These are phyloP conservation scores for Reticulitermes lucifugus DNA, from an alignment of 2,888 invertebrate species.

Conservation along the genomic window DNA sequence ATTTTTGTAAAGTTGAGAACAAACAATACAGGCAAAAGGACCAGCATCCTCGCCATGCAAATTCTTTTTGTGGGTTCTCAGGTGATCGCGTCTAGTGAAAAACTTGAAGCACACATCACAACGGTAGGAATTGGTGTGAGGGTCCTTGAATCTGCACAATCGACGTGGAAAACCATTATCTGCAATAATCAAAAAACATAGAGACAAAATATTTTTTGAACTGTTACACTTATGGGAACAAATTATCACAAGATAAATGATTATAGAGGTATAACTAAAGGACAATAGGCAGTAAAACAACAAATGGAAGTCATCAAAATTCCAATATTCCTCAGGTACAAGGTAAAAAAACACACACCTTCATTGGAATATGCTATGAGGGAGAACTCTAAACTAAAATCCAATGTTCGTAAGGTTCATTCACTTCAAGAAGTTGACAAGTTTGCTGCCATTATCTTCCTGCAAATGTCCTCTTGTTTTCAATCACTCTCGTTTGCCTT, in stretches of 20 bases:
- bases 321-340: not conserved
- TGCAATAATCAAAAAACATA: not conserved
- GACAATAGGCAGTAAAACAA: not conserved
- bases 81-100: conserved; percentile 60
- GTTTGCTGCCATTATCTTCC: no score
- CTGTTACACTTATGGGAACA: not conserved
- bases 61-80: conserved; percentile 65
- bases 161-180: not conserved
- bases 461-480: no score
- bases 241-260: not conserved
- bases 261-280: not conserved
- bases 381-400: not conserved
- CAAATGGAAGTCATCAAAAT: not conserved
- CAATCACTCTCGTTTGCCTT: no score
- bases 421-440: no score
- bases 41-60: conserved; percentile 65
- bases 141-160: not conserved
- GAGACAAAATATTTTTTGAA: not conserved
- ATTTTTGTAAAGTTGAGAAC: conserved; percentile 65
- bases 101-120: conserved; percentile 50
- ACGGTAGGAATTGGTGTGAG: conserved; percentile 16
- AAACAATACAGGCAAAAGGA: conserved; percentile 64
- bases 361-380: not conserved
- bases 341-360: conserved; percentile 3
- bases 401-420: not conserved